phyloP scores from a whole-genome alignment of 2,797 vertebrate genomes.

The Labroides dimidiatus region DNA sequence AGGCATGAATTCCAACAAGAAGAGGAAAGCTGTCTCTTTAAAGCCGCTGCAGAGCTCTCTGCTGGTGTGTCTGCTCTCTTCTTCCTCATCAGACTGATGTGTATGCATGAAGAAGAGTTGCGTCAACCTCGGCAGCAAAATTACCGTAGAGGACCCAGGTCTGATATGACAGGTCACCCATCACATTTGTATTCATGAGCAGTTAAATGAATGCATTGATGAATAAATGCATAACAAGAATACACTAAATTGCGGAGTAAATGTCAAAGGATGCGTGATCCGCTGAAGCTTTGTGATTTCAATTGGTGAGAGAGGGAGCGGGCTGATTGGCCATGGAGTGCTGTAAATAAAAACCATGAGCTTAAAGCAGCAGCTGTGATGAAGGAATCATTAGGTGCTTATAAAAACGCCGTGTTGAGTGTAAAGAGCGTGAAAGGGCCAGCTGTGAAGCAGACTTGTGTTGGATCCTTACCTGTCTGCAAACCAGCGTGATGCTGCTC shows the following conservation, averaged over 20 bases:
- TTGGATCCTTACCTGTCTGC: slow-evolving; percentile 26
- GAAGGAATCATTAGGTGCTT: slow-evolving; percentile 39
- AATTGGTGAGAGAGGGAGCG: slow-evolving; percentile 36
- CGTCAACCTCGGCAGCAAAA: slow-evolving; percentile 72
- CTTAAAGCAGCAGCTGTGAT: slow-evolving; percentile 16
- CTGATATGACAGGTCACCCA: slow-evolving; percentile 69
- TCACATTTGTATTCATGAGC: slow-evolving; percentile 84
- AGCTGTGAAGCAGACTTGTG: slow-evolving; percentile 19
- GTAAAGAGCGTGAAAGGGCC: slow-evolving; percentile 15
- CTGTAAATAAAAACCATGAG: slow-evolving; percentile 41
- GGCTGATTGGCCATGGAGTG: slow-evolving; percentile 53
- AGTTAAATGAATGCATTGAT: slow-evolving; percentile 78
- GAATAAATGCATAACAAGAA: slow-evolving; percentile 84
- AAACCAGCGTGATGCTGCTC: slow-evolving; percentile 25
- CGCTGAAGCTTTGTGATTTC: slow-evolving; percentile 62
- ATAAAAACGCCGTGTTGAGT: slow-evolving; percentile 26
- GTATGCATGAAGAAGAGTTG: slow-evolving; percentile 75
- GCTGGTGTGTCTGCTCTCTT: slow-evolving; percentile 35
- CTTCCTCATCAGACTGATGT: slow-evolving; percentile 60
- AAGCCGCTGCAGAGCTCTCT: slow-evolving; percentile 37
- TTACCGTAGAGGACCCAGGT: slow-evolving; percentile 64
- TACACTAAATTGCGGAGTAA: slow-evolving; percentile 77
- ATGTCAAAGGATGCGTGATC: slow-evolving; percentile 78
- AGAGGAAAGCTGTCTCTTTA: slow-evolving; percentile 48
- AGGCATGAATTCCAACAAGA: slow-evolving; percentile 36